Percentiles rank a stretch among this genome's conserved stretches.
Conservation (phyloP, 2,797 vertebrate species). For the Oceanodroma leucorhoa region DNA sequence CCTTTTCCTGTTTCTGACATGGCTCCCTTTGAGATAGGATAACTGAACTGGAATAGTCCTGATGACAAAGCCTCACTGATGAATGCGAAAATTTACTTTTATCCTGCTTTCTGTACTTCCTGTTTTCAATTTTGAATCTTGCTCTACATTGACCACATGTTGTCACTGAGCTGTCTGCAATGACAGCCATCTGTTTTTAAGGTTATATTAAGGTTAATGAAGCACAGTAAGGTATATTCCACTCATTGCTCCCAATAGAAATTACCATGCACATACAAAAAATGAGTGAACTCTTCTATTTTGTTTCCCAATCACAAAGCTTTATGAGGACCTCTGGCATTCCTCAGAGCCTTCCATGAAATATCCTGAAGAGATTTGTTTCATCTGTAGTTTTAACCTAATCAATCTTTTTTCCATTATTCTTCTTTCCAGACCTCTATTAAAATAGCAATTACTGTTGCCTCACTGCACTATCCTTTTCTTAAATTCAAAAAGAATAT, state of each 20-base stretch:
- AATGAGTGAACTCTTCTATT: background rate
- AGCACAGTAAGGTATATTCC: background rate
- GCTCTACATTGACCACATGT: background rate
- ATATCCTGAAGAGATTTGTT: slow-evolving; percentile 32
- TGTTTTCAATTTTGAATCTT: background rate
- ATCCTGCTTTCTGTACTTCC: slow-evolving; percentile 7
- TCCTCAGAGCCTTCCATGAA: slow-evolving; percentile 16
- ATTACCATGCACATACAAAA: background rate
- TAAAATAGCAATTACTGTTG: slow-evolving; percentile 23
- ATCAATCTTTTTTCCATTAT: slow-evolving; percentile 15
- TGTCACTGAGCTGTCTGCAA: background rate
- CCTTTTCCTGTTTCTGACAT: slow-evolving; percentile 50
- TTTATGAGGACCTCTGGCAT: slow-evolving; percentile 33
- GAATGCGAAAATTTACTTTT: slow-evolving; percentile 3
- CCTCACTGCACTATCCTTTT: background rate
- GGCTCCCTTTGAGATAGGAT: slow-evolving; percentile 21
- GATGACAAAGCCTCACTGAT: background rate
- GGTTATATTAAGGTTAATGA: slow-evolving; percentile 35
- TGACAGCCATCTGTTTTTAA: slow-evolving; percentile 15
- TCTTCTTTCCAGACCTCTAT: slow-evolving; percentile 25
- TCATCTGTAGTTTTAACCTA: slow-evolving; percentile 9
- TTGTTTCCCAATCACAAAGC: background rate
- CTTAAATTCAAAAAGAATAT: background rate
- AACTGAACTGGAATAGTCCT: background rate
- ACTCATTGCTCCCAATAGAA: background rate